A percentile compares a stretch with the other conserved stretches of the same genome.
phyloP scores from a whole-genome alignment of 2,113 vertebrate species.

The Enhydra lutris region DNA sequence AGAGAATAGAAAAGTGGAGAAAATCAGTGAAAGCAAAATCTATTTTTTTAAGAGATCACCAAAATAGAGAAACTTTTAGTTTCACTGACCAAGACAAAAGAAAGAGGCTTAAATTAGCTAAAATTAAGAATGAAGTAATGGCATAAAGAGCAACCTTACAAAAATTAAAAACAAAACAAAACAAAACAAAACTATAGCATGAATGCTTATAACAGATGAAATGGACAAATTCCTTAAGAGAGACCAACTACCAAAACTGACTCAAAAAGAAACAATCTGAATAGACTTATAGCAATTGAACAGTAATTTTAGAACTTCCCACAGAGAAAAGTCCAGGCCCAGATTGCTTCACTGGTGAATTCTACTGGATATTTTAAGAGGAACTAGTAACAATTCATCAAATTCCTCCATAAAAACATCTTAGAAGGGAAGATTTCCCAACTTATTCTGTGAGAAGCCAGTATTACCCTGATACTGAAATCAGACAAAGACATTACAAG shows the following conservation, averaged over 20 bases:
- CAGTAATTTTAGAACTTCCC: constrained; percentile 8
- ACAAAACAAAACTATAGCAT: not conserved
- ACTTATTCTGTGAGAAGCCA: not conserved
- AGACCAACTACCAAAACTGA: not conserved
- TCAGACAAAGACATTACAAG: not conserved
- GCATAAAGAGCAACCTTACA: not conserved
- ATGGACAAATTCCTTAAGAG: not conserved
- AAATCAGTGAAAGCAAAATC: not conserved
- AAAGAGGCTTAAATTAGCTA: not conserved
- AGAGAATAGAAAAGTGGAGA: not conserved
- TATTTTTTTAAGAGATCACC: not conserved
- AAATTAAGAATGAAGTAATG: not conserved
- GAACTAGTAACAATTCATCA: not conserved
- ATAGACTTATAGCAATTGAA: not conserved
- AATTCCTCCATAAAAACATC: not conserved
- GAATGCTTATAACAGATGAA: not conserved
- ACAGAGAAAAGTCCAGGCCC: not conserved
- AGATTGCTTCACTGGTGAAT: not conserved
- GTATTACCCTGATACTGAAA: not conserved
- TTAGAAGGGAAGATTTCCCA: not conserved
- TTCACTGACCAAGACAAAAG: not conserved
- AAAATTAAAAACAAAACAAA: not conserved
- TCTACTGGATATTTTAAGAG: not conserved
- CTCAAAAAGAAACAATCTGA: not conserved
- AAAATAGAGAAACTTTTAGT: not conserved